A percentile compares a stretch with the other conserved stretches of the same genome.
These are phyloP conservation scores for Cryptoprocta ferox DNA, from an alignment of 2,797 vertebrate species.

Conservation along the genomic window DNA sequence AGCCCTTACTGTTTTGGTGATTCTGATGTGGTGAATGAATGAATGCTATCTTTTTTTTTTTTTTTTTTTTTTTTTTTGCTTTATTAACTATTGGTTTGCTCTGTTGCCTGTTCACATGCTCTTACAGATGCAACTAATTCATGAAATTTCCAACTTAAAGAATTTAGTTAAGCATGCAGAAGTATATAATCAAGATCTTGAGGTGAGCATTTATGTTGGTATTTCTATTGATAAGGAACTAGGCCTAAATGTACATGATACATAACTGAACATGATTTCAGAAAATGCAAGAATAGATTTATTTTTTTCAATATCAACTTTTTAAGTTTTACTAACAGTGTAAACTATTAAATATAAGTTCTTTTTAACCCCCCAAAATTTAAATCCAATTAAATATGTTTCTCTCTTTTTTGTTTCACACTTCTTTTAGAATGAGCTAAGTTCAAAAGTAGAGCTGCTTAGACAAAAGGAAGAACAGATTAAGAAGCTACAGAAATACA, in stretches of 20 bases:
- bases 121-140: constrained; percentile 90
- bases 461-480: constrained; percentile 86
- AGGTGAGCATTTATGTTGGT: constrained; percentile 87
- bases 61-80: constrained; percentile 25
- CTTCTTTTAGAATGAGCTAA: constrained; percentile 84
- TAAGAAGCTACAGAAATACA: constrained; percentile 68
- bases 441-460: constrained; percentile 81
- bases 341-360: constrained; percentile 3
- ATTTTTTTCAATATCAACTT: constrained; percentile 26
- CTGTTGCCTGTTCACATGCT: constrained; percentile 84
- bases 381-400: neutral
- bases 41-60: neutral
- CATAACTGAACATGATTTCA: neutral
- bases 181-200: constrained; percentile 88
- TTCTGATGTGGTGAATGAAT: constrained; percentile 21
- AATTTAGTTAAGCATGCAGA: constrained; percentile 87
- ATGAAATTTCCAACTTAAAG: constrained; percentile 91
- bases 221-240: constrained; percentile 49
- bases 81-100: constrained; percentile 76
- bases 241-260: neutral
- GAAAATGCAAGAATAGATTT: neutral
- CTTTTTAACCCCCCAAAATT: constrained; percentile 43
- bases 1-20: neutral
- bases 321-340: neutral
- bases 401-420: neutral